Evolutionary conservation across 2,113 vertebrate genomes (phyloP), one percentile per base, ranked within the genome.

Genomic region (Arothron firmamentum): DNA sequence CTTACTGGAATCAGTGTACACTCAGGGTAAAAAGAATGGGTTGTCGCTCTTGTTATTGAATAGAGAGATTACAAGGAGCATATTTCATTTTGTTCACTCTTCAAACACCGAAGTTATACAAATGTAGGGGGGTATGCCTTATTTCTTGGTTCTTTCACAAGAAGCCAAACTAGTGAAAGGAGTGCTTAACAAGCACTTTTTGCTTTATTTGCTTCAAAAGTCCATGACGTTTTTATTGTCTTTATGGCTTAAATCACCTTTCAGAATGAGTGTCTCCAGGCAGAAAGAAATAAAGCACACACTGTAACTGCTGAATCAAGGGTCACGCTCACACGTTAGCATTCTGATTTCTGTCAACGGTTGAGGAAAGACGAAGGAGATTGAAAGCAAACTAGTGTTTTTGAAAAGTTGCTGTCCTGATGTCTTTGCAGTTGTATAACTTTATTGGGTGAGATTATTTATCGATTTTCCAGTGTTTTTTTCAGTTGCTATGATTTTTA

Each of bases 31-130:
- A 50, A 55, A 58, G 56, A 58, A 38, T 31, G 38, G 63, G 69
- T 66, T 75, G 74, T 68, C 65, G 65, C 59, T 83, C 62, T 46
- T 52, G 18, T 82, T 71, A 67, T 20, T 85, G 66, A 84, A 85
- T 71, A 74, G 76, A 56, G 75, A 80, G 85, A 85, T 89, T 87
- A 87, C 70, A 48, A 47, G 70, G 73, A 62, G 75, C 79, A 79
- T 85, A 76, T 84, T 86, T 86, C 75, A 83, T 85, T 85, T 83
- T 81, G 78, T 81, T 78, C 61, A 0, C 76, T 81, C 62, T 70
- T 83, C 77, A 83, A 83, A 83, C 80, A 72, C 50, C 23, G 21
- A 76, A 46, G 70, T 70, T 53, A 13, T 65, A 80, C 77, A 84
- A 86, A 76, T 65, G 68, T 70, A 59, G 56, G 75, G 31, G 70